phyloP scores from a whole-genome alignment of 2,888 invertebrate species.

The Lucinisca nassula region DNA sequence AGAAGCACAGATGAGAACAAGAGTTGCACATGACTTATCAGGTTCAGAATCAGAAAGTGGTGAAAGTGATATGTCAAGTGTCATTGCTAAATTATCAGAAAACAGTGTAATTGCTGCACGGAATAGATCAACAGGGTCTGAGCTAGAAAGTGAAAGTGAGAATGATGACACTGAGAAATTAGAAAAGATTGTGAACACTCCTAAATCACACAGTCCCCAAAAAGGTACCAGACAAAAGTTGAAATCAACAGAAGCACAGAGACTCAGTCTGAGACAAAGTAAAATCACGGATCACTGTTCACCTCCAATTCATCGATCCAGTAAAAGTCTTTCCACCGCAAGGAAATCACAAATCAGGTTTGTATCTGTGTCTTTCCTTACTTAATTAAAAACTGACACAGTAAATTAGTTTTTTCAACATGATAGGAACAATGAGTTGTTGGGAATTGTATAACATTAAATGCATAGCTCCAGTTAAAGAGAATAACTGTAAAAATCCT shows the following conservation, averaged over 20 bases:
- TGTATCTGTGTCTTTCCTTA: background rate
- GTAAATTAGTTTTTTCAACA: no score
- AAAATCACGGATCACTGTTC: background rate
- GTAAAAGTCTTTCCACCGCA: background rate
- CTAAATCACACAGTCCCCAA: background rate
- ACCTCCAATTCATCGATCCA: background rate
- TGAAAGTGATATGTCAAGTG: background rate
- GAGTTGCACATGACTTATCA: no score
- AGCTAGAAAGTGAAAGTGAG: background rate
- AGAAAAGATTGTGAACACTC: no score
- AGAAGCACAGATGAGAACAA: no score
- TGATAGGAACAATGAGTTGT: no score
- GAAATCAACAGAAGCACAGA: background rate
- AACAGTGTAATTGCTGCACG: background rate
- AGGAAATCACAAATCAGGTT: background rate
- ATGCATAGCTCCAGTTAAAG: no score
- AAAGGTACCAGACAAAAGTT: background rate
- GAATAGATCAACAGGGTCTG: background rate
- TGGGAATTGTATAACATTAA: no score
- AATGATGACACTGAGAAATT: background rate
- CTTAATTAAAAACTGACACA: no score
- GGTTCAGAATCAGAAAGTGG: no score
- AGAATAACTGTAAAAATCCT: no score
- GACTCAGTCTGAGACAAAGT: background rate
- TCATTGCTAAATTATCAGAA: background rate